These are phyloP conservation scores for Plutomurus gul DNA, from an alignment of 1,140 invertebrate genomes.

Conservation along the genomic window DNA sequence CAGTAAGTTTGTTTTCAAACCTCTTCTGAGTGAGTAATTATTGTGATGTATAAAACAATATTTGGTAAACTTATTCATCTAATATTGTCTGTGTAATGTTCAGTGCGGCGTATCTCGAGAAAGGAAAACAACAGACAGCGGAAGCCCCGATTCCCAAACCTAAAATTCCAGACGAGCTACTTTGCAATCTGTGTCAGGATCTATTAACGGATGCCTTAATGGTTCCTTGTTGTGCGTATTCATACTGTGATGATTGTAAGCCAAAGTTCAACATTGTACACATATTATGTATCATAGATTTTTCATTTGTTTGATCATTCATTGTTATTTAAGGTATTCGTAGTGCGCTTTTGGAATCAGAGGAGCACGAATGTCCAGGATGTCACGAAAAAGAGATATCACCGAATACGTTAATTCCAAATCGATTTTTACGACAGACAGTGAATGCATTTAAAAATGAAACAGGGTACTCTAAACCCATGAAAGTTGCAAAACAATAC, in stretches of 20 bases:
- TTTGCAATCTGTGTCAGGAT: slow-evolving; percentile 90
- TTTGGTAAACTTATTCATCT: background rate
- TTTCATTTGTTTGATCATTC: background rate
- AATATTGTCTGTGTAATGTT: slow-evolving; percentile 35
- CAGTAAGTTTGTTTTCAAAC: slow-evolving; percentile 67
- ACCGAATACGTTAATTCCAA: slow-evolving; percentile 89
- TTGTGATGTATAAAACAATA: background rate
- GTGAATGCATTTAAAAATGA: slow-evolving; percentile 88
- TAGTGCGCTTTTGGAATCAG: slow-evolving; percentile 83
- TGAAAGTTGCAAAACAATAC: slow-evolving; percentile 41
- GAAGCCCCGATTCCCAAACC: slow-evolving; percentile 64
- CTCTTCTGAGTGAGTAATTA: background rate
- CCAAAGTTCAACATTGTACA: slow-evolving; percentile 34
- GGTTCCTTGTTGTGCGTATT: slow-evolving; percentile 95
- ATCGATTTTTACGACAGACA: slow-evolving; percentile 83
- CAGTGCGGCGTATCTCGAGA: slow-evolving; percentile 79
- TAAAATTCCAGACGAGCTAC: slow-evolving; percentile 84
- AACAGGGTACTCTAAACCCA: slow-evolving; percentile 73
- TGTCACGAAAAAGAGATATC: slow-evolving; percentile 91
- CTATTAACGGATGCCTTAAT: slow-evolving; percentile 93
- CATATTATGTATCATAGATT: background rate
- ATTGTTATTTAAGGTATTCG: slow-evolving; percentile 69
- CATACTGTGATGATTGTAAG: slow-evolving; percentile 98
- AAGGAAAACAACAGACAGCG: slow-evolving; percentile 60
- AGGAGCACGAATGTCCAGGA: slow-evolving; percentile 91